Evolutionary conservation across 1,140 invertebrate species (phyloP).

Genomic region (Pentalonia nigronervosa): DNA sequence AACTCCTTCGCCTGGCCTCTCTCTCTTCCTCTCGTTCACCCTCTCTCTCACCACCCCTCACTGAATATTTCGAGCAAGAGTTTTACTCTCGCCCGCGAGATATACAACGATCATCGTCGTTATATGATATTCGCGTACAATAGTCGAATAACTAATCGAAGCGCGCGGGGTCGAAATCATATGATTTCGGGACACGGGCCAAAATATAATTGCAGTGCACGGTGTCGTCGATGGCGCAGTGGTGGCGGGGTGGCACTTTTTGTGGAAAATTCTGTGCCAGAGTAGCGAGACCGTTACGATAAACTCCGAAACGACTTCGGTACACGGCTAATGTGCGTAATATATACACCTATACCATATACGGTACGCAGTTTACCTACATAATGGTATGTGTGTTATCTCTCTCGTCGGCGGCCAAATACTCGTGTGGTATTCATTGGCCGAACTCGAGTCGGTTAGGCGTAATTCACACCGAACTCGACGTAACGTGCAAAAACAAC

Average conservation of each 20-base stretch:
- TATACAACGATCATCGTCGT: neutral
- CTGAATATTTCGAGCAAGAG: neutral
- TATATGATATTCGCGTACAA: neutral
- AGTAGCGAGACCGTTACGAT: neutral
- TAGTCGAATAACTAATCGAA: neutral
- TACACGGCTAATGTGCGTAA: neutral
- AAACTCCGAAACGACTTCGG: neutral
- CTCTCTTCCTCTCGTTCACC: too few relatives aligned
- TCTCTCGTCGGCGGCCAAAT: neutral
- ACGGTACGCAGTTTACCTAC: neutral
- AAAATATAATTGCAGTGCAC: neutral
- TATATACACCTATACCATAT: neutral
- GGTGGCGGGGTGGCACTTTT: neutral
- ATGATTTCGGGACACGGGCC: neutral
- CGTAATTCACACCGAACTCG: neutral
- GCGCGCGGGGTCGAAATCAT: neutral
- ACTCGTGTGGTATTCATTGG: neutral
- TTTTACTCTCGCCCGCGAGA: neutral
- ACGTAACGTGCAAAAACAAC: neutral
- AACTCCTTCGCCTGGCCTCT: neutral
- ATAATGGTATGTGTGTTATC: neutral
- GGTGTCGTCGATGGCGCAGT: too few relatives aligned
- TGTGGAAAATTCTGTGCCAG: neutral
- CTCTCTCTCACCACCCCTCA: neutral
- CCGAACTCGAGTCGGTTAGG: neutral